Evolutionary conservation across 1,140 invertebrate genomes (phyloP).

Genomic region (Drosophila ananassae): DNA sequence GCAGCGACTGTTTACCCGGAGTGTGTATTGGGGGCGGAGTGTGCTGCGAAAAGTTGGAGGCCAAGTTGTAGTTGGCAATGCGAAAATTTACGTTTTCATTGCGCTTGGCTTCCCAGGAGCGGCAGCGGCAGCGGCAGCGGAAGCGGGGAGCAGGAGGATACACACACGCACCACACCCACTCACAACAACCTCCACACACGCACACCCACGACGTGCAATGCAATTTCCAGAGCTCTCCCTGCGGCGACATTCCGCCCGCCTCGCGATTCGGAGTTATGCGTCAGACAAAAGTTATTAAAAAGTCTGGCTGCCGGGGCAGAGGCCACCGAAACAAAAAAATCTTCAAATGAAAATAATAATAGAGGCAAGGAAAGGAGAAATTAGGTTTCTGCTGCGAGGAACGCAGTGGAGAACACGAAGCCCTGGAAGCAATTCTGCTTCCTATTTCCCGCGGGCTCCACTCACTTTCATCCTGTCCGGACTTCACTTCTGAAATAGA

Average conservation of each 20-base stretch:
- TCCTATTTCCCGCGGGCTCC: constrained; percentile 34
- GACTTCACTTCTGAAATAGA: background rate
- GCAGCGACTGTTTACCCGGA: constrained; percentile 14
- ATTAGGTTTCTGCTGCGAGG: constrained; percentile 16
- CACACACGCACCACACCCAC: background rate
- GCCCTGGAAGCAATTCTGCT: constrained; percentile 26
- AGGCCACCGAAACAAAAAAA: constrained; percentile 5
- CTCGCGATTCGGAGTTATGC: constrained; percentile 41
- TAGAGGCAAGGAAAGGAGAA: constrained; percentile 10
- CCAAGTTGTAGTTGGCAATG: constrained; percentile 24
- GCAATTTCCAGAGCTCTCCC: constrained; percentile 43
- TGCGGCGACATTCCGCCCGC: constrained; percentile 15
- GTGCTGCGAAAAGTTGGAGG: constrained; percentile 5
- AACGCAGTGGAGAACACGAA: too few relatives aligned
- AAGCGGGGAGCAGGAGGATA: background rate
- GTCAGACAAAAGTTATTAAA: constrained; percentile 72
- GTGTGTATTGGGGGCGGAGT: background rate
- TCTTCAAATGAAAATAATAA: constrained; percentile 6
- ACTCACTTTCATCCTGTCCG: background rate
- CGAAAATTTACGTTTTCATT: constrained; percentile 18
- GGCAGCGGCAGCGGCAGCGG: background rate
- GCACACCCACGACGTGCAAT: constrained; percentile 30
- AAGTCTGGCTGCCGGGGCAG: constrained; percentile 49
- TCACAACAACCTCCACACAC: background rate
- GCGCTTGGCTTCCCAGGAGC: background rate